Evolutionary conservation across 2,888 invertebrate species (phyloP).

Genomic region (Parnassius glacialis): DNA sequence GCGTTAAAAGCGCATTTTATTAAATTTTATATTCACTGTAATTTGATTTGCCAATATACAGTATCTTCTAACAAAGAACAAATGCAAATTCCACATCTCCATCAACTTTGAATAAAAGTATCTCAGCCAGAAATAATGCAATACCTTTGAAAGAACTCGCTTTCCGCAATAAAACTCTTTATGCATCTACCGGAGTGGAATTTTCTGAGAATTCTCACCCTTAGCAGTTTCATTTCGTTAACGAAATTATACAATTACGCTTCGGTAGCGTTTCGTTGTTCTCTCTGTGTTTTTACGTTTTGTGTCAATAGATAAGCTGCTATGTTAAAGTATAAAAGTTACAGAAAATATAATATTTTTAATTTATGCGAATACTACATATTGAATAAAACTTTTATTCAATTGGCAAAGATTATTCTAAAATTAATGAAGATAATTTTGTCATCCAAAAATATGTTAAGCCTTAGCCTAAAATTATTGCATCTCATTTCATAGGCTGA

Average conservation of each 20-base stretch:
- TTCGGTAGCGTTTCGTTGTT: slow-evolving; percentile 37
- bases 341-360: too few species aligned
- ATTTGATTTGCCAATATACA: too few species aligned
- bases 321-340: too few species aligned
- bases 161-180: slow-evolving; percentile 63
- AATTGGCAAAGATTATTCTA: too few species aligned
- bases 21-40: too few species aligned
- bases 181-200: slow-evolving; percentile 61
- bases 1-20: too few species aligned
- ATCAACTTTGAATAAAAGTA: slow-evolving; percentile 12
- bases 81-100: slow-evolving; percentile 28
- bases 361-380: too few species aligned
- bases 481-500: too few species aligned
- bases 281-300: slow-evolving; percentile 17
- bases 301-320: background rate
- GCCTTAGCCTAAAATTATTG: too few species aligned
- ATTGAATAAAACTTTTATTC: too few species aligned
- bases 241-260: slow-evolving; percentile 74
- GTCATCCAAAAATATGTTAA: too few species aligned
- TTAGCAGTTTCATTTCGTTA: slow-evolving; percentile 69
- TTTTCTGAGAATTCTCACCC: slow-evolving; percentile 54
- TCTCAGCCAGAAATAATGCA: slow-evolving; percentile 35
- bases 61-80: background rate
- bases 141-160: slow-evolving; percentile 37
- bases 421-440: too few species aligned